These are phyloP conservation scores for Latrodectus elegans DNA, from an alignment of 2,888 invertebrate species.

Conservation along the genomic window DNA sequence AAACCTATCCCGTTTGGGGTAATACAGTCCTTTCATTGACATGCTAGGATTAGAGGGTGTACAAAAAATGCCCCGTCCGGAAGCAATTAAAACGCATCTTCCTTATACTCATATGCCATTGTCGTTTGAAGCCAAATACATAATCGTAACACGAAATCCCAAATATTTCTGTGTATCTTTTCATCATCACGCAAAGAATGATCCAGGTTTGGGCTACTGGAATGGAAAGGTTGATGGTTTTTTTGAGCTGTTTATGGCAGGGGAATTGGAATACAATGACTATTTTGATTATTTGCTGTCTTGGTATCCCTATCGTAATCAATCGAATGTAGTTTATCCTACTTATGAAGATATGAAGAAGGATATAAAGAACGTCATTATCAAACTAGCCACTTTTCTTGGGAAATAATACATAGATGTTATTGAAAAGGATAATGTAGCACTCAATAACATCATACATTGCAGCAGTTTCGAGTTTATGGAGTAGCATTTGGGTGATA, in stretches of 20 bases:
- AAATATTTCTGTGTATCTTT: conserved; percentile 76
- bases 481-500: conserved; percentile 7
- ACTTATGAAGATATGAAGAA: too few relatives aligned
- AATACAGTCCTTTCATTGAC: too few relatives aligned
- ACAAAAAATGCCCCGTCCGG: conserved; percentile 58
- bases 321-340: background rate
- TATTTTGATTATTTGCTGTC: conserved; percentile 67
- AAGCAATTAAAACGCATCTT: conserved; percentile 72
- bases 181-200: conserved; percentile 73
- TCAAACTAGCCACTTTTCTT: too few relatives aligned
- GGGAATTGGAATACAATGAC: conserved; percentile 72
- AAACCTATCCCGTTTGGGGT: background rate
- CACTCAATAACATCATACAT: conserved; percentile 22
- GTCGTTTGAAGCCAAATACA: conserved; percentile 69
- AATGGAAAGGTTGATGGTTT: conserved; percentile 73
- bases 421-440: conserved; percentile 20
- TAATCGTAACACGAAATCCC: conserved; percentile 76
- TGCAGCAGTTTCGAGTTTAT: conserved; percentile 51
- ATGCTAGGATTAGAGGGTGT: conserved; percentile 10
- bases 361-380: too few relatives aligned
- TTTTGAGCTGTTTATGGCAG: conserved; percentile 74
- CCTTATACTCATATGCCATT: conserved; percentile 70
- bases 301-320: conserved; percentile 61
- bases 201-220: background rate
- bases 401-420: conserved; percentile 13